Conservation (phyloP, 2,888 invertebrate species). For the Drosophila algonquin region DNA sequence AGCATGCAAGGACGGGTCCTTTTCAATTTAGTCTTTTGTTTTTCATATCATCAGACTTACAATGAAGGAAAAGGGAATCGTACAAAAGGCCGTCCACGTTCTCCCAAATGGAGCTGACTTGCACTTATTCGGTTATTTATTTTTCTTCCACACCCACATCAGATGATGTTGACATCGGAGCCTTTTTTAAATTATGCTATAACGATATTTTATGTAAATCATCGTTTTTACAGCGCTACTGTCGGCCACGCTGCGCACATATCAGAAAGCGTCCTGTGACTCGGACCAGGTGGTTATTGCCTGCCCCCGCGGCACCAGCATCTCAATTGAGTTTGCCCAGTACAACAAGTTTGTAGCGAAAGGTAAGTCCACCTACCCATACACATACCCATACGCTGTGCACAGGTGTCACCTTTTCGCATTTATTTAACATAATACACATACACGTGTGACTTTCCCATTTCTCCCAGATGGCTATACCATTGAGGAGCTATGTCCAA, state of each 20-base stretch:
- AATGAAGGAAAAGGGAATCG: not conserved
- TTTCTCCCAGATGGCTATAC: constrained; percentile 80
- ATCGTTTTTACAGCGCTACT: constrained; percentile 88
- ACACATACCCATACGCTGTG: too few species aligned
- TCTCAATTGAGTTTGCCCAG: constrained; percentile 94
- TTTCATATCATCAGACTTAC: constrained; percentile 12
- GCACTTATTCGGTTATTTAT: constrained; percentile 5
- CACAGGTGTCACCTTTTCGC: not conserved
- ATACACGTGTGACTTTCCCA: not conserved
- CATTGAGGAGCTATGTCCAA: constrained; percentile 82
- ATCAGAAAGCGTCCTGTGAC: constrained; percentile 96
- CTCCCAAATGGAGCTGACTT: constrained; percentile 10
- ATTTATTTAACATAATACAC: not conserved
- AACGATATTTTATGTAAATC: not conserved
- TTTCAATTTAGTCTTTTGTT: constrained; percentile 57
- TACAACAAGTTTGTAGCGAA: constrained; percentile 85
- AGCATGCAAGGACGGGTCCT: constrained; percentile 36
- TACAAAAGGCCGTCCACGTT: not conserved
- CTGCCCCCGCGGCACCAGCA: constrained; percentile 96
- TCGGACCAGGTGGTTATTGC: constrained; percentile 93
- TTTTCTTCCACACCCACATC: not conserved
- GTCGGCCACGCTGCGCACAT: constrained; percentile 94
- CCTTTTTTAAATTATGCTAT: not conserved
- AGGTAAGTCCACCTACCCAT: constrained; percentile 70
- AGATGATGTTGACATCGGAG: not conserved